Evolutionary conservation across 2,888 invertebrate genomes (phyloP).

Genomic region (Lottia gigantea): DNA sequence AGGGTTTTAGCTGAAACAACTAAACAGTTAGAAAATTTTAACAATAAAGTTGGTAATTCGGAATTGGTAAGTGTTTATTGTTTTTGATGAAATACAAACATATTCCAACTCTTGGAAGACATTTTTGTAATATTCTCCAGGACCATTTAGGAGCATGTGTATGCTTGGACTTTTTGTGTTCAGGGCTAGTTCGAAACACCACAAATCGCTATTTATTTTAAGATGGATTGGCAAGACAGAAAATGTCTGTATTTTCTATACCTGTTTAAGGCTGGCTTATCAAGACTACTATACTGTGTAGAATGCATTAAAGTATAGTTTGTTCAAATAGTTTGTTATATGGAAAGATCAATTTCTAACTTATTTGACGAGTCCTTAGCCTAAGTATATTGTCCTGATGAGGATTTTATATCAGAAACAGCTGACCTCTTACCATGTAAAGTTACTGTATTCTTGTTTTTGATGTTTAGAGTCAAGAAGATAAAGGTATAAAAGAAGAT

Average conservation of each 20-base stretch:
- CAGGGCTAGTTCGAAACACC: no score
- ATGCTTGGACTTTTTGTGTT: no score
- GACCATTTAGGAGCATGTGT: no score
- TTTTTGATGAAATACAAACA: background rate
- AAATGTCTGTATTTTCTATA: no score
- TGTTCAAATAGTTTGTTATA: no score
- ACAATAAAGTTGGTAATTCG: conserved; percentile 70
- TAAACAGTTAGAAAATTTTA: conserved; percentile 79
- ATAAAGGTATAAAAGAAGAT: conserved; percentile 89
- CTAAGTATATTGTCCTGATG: background rate
- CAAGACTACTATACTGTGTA: no score
- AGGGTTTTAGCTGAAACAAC: conserved; percentile 81
- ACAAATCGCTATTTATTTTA: no score
- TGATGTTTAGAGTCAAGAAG: conserved; percentile 67
- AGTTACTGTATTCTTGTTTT: background rate
- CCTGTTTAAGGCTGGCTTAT: no score
- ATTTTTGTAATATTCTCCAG: no score
- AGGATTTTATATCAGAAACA: background rate
- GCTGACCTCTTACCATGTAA: background rate
- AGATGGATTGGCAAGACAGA: no score
- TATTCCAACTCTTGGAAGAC: no score
- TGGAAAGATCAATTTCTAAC: conserved; percentile 3
- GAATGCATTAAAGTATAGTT: no score
- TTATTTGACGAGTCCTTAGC: background rate
- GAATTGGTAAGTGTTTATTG: conserved; percentile 24